Evolutionary conservation across 2,797 vertebrate genomes (phyloP), one percentile per base, ranked within the genome.

Genomic region (Mallotus villosus): DNA sequence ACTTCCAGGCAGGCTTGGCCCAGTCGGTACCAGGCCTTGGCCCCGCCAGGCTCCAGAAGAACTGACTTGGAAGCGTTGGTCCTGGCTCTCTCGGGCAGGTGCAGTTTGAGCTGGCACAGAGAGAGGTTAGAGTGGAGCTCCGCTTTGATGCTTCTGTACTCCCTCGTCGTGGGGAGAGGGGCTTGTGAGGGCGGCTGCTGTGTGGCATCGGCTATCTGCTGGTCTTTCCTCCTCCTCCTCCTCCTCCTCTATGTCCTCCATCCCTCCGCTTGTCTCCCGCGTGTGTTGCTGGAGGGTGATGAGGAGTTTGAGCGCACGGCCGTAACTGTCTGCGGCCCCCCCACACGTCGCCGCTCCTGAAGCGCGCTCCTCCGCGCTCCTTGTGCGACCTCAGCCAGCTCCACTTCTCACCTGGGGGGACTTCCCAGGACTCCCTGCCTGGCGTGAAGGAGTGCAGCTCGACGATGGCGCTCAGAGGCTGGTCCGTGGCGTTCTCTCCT

Each of bases 101-200:
- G 93, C 58, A 95, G 83, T 78, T 92, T 92, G 61, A 97, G 89
- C 85, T 98, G 96, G 70, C 96, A 97, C 61, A 96, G 89, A 0
- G 96, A 95, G 58, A 97, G 74, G 85, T 97, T 97, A 53, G 94
- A 93, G 68, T 96, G 93, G n/a, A 98, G 92, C 51, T 91, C 91
- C 1, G 93, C 92, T 84, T 92, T 93, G 11, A 87, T 76, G 37
- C 74, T 88, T 77, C 63, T 86, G 24, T 91, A 90, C 64, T 94
- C 91, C 1, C 81, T 63, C 1, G 76, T 78, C 4, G 84, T 82
- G 4, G 82, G 84, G 68, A 83, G 25, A 19, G 27, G 55, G 67
- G 9, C 46, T 46, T 68, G 19, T 24, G 62, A 64, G 64, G 27
- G 24, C 27, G 51, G 74, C 12, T 68, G 49, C 1, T 73, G 57